Base-by-base conservation (phyloP, 2,888 invertebrate genomes). In the Melieria picta region DNA sequence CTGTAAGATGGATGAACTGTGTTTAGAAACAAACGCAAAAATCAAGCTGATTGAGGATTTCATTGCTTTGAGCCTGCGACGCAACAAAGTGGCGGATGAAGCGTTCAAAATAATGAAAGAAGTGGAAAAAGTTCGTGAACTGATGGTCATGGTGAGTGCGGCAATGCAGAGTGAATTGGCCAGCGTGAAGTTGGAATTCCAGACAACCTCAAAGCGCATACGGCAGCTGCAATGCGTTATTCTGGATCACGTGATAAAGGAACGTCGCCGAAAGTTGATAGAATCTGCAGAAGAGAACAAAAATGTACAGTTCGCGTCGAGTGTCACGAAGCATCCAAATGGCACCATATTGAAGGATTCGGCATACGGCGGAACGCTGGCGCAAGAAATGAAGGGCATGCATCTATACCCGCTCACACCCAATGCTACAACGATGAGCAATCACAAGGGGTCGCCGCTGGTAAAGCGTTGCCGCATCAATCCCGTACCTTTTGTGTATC, bases 401-500 rank as follows among this genome's bases (percentile, higher is more conserved):
- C 30, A 30, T 30, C 3, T 30, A 30, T 48, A 30, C n/a, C 16
- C 58, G 11, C 4, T 65, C 60, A 77, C 80, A 5, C 79, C 78
- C 1, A 77, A 76, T 69, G 79, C 82, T 69, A 79, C 77, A 64
- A 74, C 30, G 30, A 3, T 82, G 5, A 76, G 71, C 1, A 79
- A 80, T 10, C 82, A 82, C 57, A 75, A 74, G 65, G 72, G 80
- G 68, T 82, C 81, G 1, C 82, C 83, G 5, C 72, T 79, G 55
- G 77, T 80, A 3, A 77, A 75, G 5, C 79, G 77, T 50, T 77
- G 72, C 0, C 72, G 61, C 45, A 57, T 75, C 1, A 74, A 64
- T 46, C 81, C 79, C 3, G 71, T 79, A 9, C 73, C 79, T 0
- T 77, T 83, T 45, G 77, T 79, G 30, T 83, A 82, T 75, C 69